Percentiles rank a stretch among this genome's conserved stretches.
Evolutionary conservation across 1,140 invertebrate species (phyloP).

Genomic region (Drosophila prosaltans): DNA sequence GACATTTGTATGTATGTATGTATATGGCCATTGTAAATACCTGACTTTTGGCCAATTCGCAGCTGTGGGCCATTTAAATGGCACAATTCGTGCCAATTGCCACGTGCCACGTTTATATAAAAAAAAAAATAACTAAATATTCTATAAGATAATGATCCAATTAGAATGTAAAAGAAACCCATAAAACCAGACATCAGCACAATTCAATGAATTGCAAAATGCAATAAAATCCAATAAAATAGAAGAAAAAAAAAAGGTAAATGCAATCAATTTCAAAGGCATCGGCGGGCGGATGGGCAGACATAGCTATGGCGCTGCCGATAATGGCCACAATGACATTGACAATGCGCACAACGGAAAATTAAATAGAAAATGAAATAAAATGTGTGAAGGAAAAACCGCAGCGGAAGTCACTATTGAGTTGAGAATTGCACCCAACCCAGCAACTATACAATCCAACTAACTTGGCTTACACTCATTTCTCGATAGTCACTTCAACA

Average conservation of each 20-base stretch:
- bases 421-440: neutral
- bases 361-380: constrained; percentile 62
- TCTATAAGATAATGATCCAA: constrained; percentile 24
- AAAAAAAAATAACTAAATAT: neutral
- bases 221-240: constrained; percentile 25
- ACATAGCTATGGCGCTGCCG: constrained; percentile 31
- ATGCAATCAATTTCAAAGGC: constrained; percentile 74
- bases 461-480: constrained; percentile 10
- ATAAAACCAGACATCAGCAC: constrained; percentile 22
- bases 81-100: constrained; percentile 26
- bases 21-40: constrained; percentile 26
- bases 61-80: neutral
- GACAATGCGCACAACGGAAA: constrained; percentile 57
- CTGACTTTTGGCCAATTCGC: constrained; percentile 3
- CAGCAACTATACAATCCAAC: neutral
- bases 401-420: constrained; percentile 41
- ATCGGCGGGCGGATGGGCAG: constrained; percentile 3
- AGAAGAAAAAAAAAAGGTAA: constrained; percentile 67
- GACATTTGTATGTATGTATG: neutral
- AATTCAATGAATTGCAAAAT: constrained; percentile 56
- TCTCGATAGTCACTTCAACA: constrained; percentile 22
- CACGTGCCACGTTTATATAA: constrained; percentile 28
- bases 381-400: constrained; percentile 25
- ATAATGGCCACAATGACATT: constrained; percentile 39
- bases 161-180: constrained; percentile 25